Percentiles rank a stretch among this genome's conserved stretches.
Evolutionary conservation across 2,888 invertebrate genomes (phyloP).

Genomic region (Plagodis dolabraria): DNA sequence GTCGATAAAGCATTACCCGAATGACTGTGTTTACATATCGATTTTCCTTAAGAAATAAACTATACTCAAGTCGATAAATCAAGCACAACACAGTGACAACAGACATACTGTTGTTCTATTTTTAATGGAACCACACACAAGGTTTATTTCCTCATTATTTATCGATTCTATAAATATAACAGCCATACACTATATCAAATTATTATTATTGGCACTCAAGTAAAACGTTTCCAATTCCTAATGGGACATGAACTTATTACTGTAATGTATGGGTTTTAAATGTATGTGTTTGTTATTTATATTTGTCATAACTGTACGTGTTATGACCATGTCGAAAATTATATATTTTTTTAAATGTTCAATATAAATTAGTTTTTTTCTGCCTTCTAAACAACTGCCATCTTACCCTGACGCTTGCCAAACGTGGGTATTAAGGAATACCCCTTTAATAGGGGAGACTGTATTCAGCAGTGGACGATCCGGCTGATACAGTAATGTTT

Average conservation of each 20-base stretch:
- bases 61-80: constrained; percentile 2
- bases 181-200: constrained; percentile 4
- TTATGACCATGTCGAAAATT: too few relatives aligned
- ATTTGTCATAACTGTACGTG: too few relatives aligned
- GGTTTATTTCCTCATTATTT: constrained; percentile 22
- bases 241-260: neutral
- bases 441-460: too few relatives aligned
- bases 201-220: neutral
- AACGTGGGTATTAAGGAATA: too few relatives aligned
- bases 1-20: constrained; percentile 6
- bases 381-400: too few relatives aligned
- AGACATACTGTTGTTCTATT: constrained; percentile 20
- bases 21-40: constrained; percentile 12
- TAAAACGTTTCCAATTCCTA: neutral
- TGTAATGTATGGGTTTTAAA: neutral
- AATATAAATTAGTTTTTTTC: too few relatives aligned
- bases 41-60: constrained; percentile 9
- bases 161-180: constrained; percentile 29
- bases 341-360: too few relatives aligned
- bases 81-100: constrained; percentile 5
- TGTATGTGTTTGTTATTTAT: too few relatives aligned
- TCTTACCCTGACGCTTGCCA: too few relatives aligned
- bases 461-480: too few relatives aligned
- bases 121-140: constrained; percentile 23
- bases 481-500: too few relatives aligned